Evolutionary conservation across 2,797 vertebrate genomes (phyloP), one percentile per base, ranked within the genome.

Genomic region (Mycteria americana): DNA sequence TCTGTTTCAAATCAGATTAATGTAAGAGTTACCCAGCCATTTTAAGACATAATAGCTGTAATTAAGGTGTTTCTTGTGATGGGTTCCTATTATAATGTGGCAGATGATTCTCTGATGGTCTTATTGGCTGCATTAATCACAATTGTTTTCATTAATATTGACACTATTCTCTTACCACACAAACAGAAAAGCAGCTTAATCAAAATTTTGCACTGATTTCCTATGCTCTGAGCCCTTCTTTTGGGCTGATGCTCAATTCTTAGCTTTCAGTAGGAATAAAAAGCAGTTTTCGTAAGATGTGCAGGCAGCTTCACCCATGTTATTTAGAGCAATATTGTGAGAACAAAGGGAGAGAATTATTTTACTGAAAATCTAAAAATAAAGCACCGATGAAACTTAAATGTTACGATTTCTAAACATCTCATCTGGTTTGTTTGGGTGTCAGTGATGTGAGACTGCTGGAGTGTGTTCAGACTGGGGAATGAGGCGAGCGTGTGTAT

Each of bases 31-130:
- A 96, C 46, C 85, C 93, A 94, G 85, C 68, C 76, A 87, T 97
- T 96, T 93, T 87, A 93, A 93, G 92, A 83, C 73, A 76, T 96
- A 96, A 97, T 97, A 89, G 91, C 79, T 88, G 62, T 94, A 93
- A 96, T 97, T 96, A 95, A 94, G 85, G 91, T 95, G 76, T 74
- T 92, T 81, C 85, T 94, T 11, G 11, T 76, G 81, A 84, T 86
- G 67, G 48, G 63, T 65, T 92, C 69, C 83, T 89, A 59, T 95
- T 94, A 70, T 80, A 80, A 87, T 2, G 3, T 65, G 65, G 78
- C 60, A 67, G 91, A 92, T 96, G 89, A 89, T 88, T 93, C 65
- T 77, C 70, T 39, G n/a, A 50, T 91, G 83, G 31, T 81, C 57
- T 78, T 81, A 50, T 87, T 94, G 85, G 72, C 60, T 91, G 62